These are phyloP conservation scores for Apis cerana DNA, from an alignment of 1,140 invertebrate genomes.

Conservation along the genomic window DNA sequence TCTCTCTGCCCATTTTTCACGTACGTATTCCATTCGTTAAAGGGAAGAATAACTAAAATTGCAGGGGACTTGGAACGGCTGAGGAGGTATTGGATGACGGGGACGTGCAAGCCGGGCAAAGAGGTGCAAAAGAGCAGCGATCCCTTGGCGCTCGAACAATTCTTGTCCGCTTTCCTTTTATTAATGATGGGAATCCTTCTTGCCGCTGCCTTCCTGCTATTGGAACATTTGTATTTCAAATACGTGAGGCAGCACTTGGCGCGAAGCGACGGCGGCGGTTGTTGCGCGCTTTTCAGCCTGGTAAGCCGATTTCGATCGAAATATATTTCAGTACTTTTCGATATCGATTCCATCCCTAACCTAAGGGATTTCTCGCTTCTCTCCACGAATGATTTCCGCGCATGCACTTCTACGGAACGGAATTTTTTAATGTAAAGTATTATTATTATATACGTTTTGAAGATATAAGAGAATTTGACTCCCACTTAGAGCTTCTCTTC, in stretches of 20 bases:
- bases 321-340: background rate
- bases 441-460: no score
- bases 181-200: slow-evolving; percentile 96
- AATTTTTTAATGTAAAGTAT: no score
- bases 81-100: slow-evolving; percentile 98
- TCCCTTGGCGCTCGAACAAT: slow-evolving; percentile 97
- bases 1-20: background rate
- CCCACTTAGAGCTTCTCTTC: no score
- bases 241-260: slow-evolving; percentile 93
- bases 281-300: slow-evolving; percentile 94
- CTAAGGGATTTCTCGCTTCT: no score
- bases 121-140: slow-evolving; percentile 94
- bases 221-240: slow-evolving; percentile 98
- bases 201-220: slow-evolving; percentile 89
- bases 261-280: slow-evolving; percentile 92
- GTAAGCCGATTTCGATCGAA: slow-evolving; percentile 77
- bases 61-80: slow-evolving; percentile 95
- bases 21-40: background rate
- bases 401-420: no score
- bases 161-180: slow-evolving; percentile 97
- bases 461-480: no score
- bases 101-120: slow-evolving; percentile 96
- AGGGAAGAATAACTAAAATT: slow-evolving; percentile 31
- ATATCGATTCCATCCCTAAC: background rate
- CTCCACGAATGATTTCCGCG: no score